These are phyloP conservation scores for Numida meleagris DNA, from an alignment of 2,113 vertebrate genomes.

Conservation along the genomic window DNA sequence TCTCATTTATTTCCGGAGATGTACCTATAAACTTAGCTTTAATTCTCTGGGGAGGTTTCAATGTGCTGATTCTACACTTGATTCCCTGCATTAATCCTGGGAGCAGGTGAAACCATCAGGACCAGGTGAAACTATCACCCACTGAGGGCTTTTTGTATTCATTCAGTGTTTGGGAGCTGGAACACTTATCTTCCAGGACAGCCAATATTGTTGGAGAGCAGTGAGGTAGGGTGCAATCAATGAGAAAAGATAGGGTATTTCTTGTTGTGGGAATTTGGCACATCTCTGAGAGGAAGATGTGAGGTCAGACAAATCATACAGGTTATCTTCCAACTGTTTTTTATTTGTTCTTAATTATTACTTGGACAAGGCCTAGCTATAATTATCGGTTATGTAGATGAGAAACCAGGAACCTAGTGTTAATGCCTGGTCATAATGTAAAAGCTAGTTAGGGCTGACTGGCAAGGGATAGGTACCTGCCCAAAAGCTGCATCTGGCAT, in stretches of 20 bases:
- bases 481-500: too few species aligned
- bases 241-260: not conserved
- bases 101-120: conserved; percentile 26
- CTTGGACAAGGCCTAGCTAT: too few species aligned
- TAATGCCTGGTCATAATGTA: too few species aligned
- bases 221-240: not conserved
- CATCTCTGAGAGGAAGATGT: not conserved
- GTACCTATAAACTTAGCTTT: not conserved
- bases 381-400: too few species aligned
- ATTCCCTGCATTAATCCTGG: conserved; percentile 54
- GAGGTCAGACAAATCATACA: not conserved
- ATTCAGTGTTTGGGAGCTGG: not conserved
- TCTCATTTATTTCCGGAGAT: too few species aligned
- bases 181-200: not conserved
- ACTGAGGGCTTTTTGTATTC: conserved; percentile 40
- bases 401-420: too few species aligned
- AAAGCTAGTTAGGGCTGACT: too few species aligned
- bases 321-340: not conserved
- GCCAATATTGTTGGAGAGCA: not conserved
- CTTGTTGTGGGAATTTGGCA: not conserved
- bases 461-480: too few species aligned
- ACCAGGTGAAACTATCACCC: conserved; percentile 26
- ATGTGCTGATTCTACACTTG: conserved; percentile 25
- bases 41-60: conserved; percentile 64
- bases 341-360: not conserved